Percentiles rank a stretch among this genome's conserved stretches.
Evolutionary conservation across 1,140 invertebrate species (phyloP).

Genomic region (Panagrolaimus sp.): DNA sequence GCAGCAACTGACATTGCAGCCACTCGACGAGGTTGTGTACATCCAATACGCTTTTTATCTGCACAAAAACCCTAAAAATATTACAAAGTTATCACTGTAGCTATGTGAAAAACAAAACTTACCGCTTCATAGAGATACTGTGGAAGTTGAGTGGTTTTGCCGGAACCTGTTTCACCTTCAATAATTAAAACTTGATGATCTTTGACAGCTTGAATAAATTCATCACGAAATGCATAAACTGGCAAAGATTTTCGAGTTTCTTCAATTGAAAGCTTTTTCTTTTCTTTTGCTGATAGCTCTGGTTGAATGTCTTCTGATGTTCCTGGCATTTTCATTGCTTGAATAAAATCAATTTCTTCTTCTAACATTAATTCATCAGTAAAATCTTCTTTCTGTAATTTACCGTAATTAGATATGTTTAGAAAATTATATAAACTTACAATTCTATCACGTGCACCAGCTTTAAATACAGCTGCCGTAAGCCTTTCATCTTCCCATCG

Average conservation of each 20-base stretch:
- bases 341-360: conserved; percentile 88
- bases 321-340: conserved; percentile 83
- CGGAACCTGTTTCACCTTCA: conserved; percentile 72
- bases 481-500: conserved; percentile 98
- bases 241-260: conserved; percentile 88
- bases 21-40: conserved; percentile 73
- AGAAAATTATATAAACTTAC: conserved; percentile 33
- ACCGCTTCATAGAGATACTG: conserved; percentile 91
- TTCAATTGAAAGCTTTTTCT: conserved; percentile 74
- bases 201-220: conserved; percentile 77
- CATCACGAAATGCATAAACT: conserved; percentile 83
- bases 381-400: conserved; percentile 66
- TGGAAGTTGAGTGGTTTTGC: conserved; percentile 94
- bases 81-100: background rate
- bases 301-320: conserved; percentile 33
- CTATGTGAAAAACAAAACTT: conserved; percentile 59
- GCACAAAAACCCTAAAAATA: conserved; percentile 62
- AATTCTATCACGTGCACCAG: conserved; percentile 77
- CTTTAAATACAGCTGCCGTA: conserved; percentile 79
- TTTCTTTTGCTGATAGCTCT: conserved; percentile 55
- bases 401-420: background rate
- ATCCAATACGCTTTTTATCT: conserved; percentile 73
- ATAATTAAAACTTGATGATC: conserved; percentile 89
- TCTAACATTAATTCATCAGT: conserved; percentile 90
- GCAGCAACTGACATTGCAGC: conserved; percentile 74